Percentiles rank a stretch among this genome's conserved stretches.
Evolutionary conservation across 1,140 invertebrate genomes (phyloP).

Genomic region (Ditylenchus dipsaci): DNA sequence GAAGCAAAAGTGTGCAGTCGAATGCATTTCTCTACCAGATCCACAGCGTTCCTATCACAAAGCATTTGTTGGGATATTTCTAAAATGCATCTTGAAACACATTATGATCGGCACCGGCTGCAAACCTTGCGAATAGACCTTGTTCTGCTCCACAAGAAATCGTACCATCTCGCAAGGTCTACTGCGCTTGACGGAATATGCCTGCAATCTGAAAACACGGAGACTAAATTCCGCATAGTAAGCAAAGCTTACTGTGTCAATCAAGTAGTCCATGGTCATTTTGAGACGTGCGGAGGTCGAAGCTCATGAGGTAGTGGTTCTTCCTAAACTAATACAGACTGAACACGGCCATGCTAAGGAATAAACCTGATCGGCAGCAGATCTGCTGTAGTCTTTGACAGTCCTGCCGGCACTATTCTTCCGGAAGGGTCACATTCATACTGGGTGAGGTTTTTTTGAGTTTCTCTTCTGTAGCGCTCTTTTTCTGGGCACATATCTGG

Average conservation of each 20-base stretch:
- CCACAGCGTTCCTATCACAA: conserved; percentile 71
- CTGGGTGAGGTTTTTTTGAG: conserved; percentile 69
- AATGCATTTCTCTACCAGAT: conserved; percentile 85
- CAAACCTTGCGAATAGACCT: conserved; percentile 74
- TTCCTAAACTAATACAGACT: conserved; percentile 62
- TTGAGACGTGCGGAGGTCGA: conserved; percentile 74
- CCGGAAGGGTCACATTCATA: conserved; percentile 64
- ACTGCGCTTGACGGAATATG: conserved; percentile 54
- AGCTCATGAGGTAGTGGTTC: conserved; percentile 66
- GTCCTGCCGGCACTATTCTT: conserved; percentile 21
- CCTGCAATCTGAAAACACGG: conserved; percentile 26
- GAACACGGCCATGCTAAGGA: not conserved
- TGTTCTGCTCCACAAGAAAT: conserved; percentile 63
- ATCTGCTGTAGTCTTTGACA: conserved; percentile 88
- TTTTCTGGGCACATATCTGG: conserved; percentile 96
- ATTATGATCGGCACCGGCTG: not conserved
- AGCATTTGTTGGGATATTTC: conserved; percentile 94
- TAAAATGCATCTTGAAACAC: conserved; percentile 19
- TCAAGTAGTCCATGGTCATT: conserved; percentile 83
- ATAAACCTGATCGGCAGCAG: conserved; percentile 63
- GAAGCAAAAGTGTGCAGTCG: conserved; percentile 92
- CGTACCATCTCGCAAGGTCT: conserved; percentile 61
- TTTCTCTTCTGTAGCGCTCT: conserved; percentile 79
- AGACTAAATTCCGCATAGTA: not conserved
- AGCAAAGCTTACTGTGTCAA: conserved; percentile 58